Percentiles rank a stretch among this genome's conserved stretches.
Evolutionary conservation across 2,113 vertebrate genomes (phyloP).

Genomic region (Tachycineta bicolor): DNA sequence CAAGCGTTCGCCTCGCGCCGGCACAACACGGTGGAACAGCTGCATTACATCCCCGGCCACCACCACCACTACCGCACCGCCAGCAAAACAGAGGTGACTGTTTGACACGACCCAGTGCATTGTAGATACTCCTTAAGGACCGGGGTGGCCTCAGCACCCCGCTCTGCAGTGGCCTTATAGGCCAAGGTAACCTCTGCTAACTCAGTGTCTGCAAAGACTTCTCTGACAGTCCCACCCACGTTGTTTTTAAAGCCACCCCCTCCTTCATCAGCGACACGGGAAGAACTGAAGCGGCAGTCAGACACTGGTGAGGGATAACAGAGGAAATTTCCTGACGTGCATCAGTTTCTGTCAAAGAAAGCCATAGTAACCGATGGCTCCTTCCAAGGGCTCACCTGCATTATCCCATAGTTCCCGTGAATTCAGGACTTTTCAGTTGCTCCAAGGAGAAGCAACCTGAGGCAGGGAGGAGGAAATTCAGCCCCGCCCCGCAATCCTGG

Average conservation of each 20-base stretch:
- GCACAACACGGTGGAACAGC: conserved; percentile 97
- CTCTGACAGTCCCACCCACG: conserved; percentile 44
- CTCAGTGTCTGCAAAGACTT: conserved; percentile 64
- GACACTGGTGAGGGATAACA: not conserved
- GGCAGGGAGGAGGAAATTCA: not conserved
- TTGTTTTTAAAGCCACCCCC: conserved; percentile 37
- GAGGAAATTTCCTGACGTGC: not conserved
- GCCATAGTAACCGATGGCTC: conserved; percentile 73
- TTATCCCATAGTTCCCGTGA: not conserved
- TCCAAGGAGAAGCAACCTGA: not conserved
- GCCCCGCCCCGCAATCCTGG: not conserved
- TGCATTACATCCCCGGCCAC: conserved; percentile 93
- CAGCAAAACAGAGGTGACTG: conserved; percentile 99
- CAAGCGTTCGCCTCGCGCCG: conserved; percentile 96
- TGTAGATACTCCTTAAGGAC: conserved; percentile 63
- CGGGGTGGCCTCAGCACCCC: conserved; percentile 68
- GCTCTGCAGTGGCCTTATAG: conserved; percentile 72
- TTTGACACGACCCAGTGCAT: conserved; percentile 77
- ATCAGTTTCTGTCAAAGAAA: conserved; percentile 76
- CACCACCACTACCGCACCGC: conserved; percentile 96
- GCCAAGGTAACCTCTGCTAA: conserved; percentile 74
- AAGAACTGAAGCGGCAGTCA: not conserved
- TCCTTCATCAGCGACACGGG: not conserved
- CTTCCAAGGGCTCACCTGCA: conserved; percentile 78
- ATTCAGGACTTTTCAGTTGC: not conserved